Percentiles rank a stretch among this genome's conserved stretches.
phyloP scores from a whole-genome alignment of 2,113 vertebrate genomes.

The Hymenochirus boettgeri region DNA sequence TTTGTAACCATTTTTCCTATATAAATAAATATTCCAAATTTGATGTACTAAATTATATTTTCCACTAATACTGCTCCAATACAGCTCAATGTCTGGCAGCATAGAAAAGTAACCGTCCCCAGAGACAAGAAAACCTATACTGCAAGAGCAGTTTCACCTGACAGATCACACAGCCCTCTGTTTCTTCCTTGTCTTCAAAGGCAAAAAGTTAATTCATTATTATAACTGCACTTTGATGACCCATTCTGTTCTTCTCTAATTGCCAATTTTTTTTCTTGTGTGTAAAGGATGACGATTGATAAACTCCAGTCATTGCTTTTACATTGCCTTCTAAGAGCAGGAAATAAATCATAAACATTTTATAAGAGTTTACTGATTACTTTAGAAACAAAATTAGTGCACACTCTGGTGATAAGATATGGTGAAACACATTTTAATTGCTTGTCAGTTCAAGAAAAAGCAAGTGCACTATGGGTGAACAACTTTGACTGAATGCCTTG shows the following conservation, averaged over 20 bases:
- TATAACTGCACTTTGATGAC: slow-evolving; percentile 30
- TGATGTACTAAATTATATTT: too few relatives aligned
- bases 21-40: too few relatives aligned
- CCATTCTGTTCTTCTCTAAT: slow-evolving; percentile 11
- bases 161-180: slow-evolving; percentile 33
- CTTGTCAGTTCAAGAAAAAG: too few relatives aligned
- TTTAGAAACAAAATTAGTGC: slow-evolving; percentile 12
- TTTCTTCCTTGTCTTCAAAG: slow-evolving; percentile 24
- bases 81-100: too few relatives aligned
- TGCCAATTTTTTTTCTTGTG: slow-evolving; percentile 16
- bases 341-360: slow-evolving; percentile 7
- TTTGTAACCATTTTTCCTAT: too few relatives aligned
- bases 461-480: too few relatives aligned
- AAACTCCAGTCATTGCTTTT: slow-evolving; percentile 8
- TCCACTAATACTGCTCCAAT: too few relatives aligned
- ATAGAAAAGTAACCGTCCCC: background rate
- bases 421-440: background rate
- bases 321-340: background rate
- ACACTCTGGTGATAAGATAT: background rate
- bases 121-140: slow-evolving; percentile 1
- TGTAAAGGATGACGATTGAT: slow-evolving; percentile 24
- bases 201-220: slow-evolving; percentile 22
- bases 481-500: too few relatives aligned
- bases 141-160: slow-evolving; percentile 9
- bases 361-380: background rate